Evolutionary conservation across 1,140 invertebrate genomes (phyloP), one percentile per base, ranked within the genome.

Genomic region (Leptinotarsa defecta): DNA sequence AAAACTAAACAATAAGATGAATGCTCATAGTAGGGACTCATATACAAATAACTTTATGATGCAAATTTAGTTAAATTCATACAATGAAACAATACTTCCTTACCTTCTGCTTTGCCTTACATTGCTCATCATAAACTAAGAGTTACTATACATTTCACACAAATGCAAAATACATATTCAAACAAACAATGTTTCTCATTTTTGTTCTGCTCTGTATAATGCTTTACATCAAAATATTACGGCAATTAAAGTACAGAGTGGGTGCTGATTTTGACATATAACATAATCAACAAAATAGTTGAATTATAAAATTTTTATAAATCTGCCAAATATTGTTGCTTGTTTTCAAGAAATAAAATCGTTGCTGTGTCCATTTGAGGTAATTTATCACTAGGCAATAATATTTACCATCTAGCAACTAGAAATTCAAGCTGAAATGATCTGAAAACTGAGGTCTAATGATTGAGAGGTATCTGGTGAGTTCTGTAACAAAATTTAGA

Each of bases 341-440:
- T 19, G 64, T 65, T 65, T 65, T 65, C 64, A 65, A 65, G 27
- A 65, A 22, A 15, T 65, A 65, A 43, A 43, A 43, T 43, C 20
- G 64, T 65, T 65, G 20, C 20, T 34, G 4, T 19, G 27, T 22
- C 20, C 27, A 65, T 65, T 65, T 27, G 64, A 13, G n/a, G 64
- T 19, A 65, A 65, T 65, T 4, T 65, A 65, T 65, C 64, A 65
- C 64, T 65, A 65, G 27, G 64, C 64, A 65, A 65, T 65, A 65
- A 57, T 19, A 57, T 19, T 19, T 5, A 57, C 52, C n/a, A 4
- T 15, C 52, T 57, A 57, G 52, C 52, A 57, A 57, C 52, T 19
- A 57, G 52, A 57, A 57, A 57, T 17, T 57, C 13, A 17, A 17
- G 4, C 6, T 57, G 52, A 57, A 15, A 57, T 57, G n/a, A 57